phyloP scores from a whole-genome alignment of 2,888 invertebrate genomes.

The Tenthredo scrophulariae region DNA sequence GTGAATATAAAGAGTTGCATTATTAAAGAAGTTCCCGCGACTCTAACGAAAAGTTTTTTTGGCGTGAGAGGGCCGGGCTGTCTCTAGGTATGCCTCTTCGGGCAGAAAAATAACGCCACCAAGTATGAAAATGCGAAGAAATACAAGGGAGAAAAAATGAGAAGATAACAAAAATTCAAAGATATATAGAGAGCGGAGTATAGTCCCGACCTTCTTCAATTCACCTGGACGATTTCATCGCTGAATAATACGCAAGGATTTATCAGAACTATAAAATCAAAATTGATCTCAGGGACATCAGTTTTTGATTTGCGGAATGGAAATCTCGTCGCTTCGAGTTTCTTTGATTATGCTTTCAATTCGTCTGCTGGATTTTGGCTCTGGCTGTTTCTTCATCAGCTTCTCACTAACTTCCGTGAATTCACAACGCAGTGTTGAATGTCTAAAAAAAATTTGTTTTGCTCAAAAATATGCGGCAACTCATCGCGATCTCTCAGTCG shows the following conservation, averaged over 20 bases:
- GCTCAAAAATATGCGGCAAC: slow-evolving; percentile 28
- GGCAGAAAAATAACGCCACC: slow-evolving; percentile 15
- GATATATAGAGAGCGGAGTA: background rate
- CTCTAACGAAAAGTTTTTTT: slow-evolving; percentile 73
- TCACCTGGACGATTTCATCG: background rate
- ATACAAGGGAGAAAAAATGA: background rate
- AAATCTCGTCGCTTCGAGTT: background rate
- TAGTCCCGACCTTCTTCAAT: background rate
- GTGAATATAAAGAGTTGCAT: slow-evolving; percentile 80
- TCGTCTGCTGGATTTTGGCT: background rate
- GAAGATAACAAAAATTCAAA: background rate
- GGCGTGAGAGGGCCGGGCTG: background rate
- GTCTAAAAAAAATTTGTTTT: background rate
- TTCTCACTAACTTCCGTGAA: background rate
- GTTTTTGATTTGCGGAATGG: background rate
- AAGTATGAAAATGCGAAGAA: background rate
- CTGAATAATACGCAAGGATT: background rate
- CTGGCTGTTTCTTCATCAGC: too few relatives aligned
- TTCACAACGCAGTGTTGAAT: background rate
- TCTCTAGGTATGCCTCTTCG: background rate
- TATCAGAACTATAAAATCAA: background rate
- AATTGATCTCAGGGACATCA: background rate
- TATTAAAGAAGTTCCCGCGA: slow-evolving; percentile 78
- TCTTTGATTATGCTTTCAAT: background rate
- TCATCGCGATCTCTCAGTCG: slow-evolving; percentile 45